Percentiles rank a stretch among this genome's conserved stretches.
These are phyloP conservation scores for Brachyhypopomus gauderio DNA, from an alignment of 2,113 vertebrate genomes.

Conservation along the genomic window DNA sequence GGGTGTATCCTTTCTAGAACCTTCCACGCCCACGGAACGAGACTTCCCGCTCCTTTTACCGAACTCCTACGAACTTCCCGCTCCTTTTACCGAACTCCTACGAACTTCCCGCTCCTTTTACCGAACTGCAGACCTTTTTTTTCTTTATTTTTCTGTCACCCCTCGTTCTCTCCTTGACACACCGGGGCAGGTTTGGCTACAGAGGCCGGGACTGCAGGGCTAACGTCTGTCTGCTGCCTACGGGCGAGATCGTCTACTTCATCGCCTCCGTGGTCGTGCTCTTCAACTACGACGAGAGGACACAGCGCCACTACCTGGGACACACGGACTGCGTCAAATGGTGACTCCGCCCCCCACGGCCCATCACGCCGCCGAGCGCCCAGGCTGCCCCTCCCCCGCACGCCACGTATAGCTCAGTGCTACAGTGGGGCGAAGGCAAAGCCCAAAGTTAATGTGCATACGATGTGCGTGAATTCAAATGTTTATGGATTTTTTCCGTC, in stretches of 20 bases:
- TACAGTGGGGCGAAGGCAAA: background rate
- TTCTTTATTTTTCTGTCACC: background rate
- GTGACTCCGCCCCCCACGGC: slow-evolving; percentile 70
- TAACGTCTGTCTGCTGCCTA: slow-evolving; percentile 94
- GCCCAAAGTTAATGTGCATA: background rate
- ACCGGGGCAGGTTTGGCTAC: slow-evolving; percentile 86
- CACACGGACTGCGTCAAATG: slow-evolving; percentile 98
- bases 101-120: too few species aligned
- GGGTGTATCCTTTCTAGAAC: slow-evolving; percentile 90
- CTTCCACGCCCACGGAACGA: background rate
- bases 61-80: too few species aligned
- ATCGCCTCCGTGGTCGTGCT: slow-evolving; percentile 93
- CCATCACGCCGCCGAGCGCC: too few species aligned
- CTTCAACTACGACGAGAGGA: slow-evolving; percentile 93
- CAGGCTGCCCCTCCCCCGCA: too few species aligned
- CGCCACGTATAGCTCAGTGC: too few species aligned
- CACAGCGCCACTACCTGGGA: slow-evolving; percentile 93
- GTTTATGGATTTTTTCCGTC: background rate
- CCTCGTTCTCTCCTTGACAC: slow-evolving; percentile 71
- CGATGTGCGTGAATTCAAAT: background rate
- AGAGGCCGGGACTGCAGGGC: slow-evolving; percentile 93
- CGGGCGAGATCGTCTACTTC: slow-evolving; percentile 95
- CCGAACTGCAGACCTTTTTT: background rate
- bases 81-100: too few species aligned
- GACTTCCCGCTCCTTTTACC: too few species aligned